These are phyloP conservation scores for Glaucomys volans DNA, from an alignment of 2,113 vertebrate species.

Conservation along the genomic window DNA sequence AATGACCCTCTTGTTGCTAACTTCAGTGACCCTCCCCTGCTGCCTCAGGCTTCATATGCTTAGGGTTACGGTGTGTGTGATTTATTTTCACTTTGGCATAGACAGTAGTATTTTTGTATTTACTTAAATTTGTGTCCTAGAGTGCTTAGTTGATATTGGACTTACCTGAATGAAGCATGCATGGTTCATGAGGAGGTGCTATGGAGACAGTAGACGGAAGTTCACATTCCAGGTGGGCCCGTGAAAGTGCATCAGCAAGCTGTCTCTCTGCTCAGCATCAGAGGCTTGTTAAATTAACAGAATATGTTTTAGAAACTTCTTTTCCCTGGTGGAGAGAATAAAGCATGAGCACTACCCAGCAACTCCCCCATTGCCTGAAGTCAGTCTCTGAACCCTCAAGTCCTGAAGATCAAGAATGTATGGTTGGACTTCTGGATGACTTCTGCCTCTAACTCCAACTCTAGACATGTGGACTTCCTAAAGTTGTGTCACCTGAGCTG, in stretches of 20 bases:
- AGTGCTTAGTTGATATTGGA: background rate
- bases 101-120: background rate
- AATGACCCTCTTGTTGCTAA: background rate
- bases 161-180: background rate
- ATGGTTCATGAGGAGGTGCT: background rate
- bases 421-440: background rate
- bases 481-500: no score
- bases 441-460: background rate
- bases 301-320: background rate
- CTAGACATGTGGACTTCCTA: background rate
- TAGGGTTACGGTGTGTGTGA: no score
- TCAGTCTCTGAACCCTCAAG: background rate
- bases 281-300: background rate
- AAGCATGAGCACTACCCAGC: background rate
- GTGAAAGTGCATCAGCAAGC: rapidly evolving
- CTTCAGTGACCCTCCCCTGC: background rate
- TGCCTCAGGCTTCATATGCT: background rate
- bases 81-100: background rate
- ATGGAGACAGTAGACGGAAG: background rate
- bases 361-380: no score
- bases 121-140: background rate
- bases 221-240: background rate
- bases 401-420: background rate
- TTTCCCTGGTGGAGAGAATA: background rate
- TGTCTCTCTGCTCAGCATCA: background rate